Evolutionary conservation across 2,797 vertebrate genomes (phyloP).

Genomic region (Todus mexicanus): DNA sequence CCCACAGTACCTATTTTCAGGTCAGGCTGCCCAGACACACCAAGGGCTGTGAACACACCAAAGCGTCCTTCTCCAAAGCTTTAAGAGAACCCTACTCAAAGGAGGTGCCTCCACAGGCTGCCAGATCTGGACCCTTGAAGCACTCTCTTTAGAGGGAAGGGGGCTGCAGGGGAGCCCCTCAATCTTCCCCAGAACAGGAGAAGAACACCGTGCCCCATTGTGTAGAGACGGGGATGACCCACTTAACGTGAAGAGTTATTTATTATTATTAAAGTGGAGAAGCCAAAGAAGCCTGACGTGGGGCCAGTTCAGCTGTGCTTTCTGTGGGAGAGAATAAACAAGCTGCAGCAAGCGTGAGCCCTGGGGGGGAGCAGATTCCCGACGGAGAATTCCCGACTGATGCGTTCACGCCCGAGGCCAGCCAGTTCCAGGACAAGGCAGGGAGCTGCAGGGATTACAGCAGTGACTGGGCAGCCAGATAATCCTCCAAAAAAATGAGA

Average conservation of each 20-base stretch:
- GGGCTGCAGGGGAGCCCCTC: not conserved
- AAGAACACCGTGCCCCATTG: not conserved
- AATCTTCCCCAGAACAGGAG: not conserved
- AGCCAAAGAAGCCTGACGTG: slow-evolving; percentile 31
- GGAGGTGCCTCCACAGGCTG: accelerated
- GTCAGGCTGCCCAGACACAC: not conserved
- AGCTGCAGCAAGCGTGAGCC: not conserved
- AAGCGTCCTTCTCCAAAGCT: not conserved
- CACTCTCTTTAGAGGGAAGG: not conserved
- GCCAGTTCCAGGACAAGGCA: not conserved
- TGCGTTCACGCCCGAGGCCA: not conserved
- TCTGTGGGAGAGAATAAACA: slow-evolving; percentile 66
- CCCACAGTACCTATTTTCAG: not conserved
- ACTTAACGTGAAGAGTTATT: slow-evolving; percentile 3
- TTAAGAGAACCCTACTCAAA: not conserved
- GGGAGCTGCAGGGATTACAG: not conserved
- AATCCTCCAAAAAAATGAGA: not conserved
- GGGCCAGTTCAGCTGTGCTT: slow-evolving; percentile 25
- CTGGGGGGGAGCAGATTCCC: not conserved
- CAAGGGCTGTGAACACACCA: not conserved
- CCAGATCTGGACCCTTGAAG: not conserved
- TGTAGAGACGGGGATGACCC: not conserved
- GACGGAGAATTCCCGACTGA: not conserved
- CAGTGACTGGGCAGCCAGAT: not conserved
- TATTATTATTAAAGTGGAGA: not conserved